Percentiles rank a stretch among this genome's conserved stretches.
These are phyloP conservation scores for Frieseomelitta varia DNA, from an alignment of 1,140 invertebrate species.

Conservation along the genomic window DNA sequence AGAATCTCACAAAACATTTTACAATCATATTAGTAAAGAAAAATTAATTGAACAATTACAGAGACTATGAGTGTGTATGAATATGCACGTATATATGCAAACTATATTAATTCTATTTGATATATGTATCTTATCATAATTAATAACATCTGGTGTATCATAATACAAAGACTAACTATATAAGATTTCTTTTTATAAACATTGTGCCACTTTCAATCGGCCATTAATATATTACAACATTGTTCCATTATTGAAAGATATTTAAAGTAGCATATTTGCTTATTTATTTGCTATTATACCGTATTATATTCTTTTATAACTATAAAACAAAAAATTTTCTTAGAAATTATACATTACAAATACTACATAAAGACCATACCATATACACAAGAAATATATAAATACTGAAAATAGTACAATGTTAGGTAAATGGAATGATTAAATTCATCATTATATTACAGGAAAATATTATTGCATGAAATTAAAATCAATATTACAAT, in stretches of 20 bases:
- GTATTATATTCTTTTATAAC: neutral
- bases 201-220: neutral
- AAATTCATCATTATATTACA: slow-evolving; percentile 7
- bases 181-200: slow-evolving; percentile 24
- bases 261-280: neutral
- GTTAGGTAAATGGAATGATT: slow-evolving; percentile 26
- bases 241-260: neutral
- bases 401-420: slow-evolving; percentile 35
- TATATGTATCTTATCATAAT: neutral
- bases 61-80: neutral
- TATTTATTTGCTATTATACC: neutral
- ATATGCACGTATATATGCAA: neutral
- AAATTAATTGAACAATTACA: neutral
- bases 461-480: neutral
- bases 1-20: neutral
- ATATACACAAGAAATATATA: slow-evolving; percentile 26
- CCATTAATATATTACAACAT: slow-evolving; percentile 25
- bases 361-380: neutral
- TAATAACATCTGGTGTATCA: slow-evolving; percentile 1
- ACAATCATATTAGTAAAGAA: neutral
- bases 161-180: neutral
- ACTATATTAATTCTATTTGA: neutral
- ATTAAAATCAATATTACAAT: neutral
- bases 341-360: slow-evolving; percentile 11
- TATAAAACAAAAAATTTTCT: slow-evolving; percentile 7